Base-by-base conservation (phyloP, 2,888 invertebrate genomes). In the Protophormia terraenovae region DNA sequence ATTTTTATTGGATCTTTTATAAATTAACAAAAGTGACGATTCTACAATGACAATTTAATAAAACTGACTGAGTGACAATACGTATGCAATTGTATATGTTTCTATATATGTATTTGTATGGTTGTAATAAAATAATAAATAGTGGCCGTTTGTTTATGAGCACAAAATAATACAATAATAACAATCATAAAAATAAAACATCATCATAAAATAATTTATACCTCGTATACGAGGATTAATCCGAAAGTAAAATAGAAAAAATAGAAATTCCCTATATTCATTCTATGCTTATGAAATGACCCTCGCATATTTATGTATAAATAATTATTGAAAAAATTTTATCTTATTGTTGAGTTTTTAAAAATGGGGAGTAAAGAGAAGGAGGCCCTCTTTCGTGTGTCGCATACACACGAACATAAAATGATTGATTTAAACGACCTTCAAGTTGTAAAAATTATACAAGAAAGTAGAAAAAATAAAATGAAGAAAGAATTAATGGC, bases 371-470 rank as follows among this genome's bases (percentile, higher is more conserved):
- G 3, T 7, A 5, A 7, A 55, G 6, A 55, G 27, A 12, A 64
- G 22, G 1, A 45, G 29, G 10, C 14, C 22, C 41, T 45, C 14
- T 22, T 60, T 24, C 19, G 19, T 38, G 10, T 45, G 35, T 35
- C 55, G 66, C 55, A 27, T 29, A 58, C 38, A 67, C n/a, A 19
- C 24, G 14, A 14, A 60, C 32, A 35, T 7, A 27, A 24, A 55
- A 47, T 76, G 53, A 76, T 77, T 78, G 73, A 81, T 86, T 75
- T 81, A 75, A 84, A 82, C 75, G 86, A 79, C 84, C 83, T 86
- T 86, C 84, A 84, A 53, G 81, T 82, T 75, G 73, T 81, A 78
- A 77, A 84, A 80, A 69, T 45, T 41, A 19, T 67, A 27, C 41
- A 45, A 50, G 10, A 55, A n/a, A n/a, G n/a, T n/a, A 53, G 10